Evolutionary conservation across 2,888 invertebrate genomes (phyloP).

Genomic region (Dione juno): DNA sequence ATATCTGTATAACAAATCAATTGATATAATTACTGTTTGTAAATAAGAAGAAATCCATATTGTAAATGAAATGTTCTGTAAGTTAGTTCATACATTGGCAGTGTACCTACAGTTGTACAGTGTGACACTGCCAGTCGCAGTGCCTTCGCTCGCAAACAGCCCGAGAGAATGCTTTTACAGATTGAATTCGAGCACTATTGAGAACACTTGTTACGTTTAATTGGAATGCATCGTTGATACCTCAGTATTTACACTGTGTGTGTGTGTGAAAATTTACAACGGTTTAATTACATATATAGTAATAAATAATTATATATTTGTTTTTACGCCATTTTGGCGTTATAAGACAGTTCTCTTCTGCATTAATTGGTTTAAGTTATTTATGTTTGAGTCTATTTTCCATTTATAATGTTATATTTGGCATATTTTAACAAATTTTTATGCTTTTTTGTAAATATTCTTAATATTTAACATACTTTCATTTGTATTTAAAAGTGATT

Average conservation of each 20-base stretch:
- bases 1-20: no score
- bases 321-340: not conserved
- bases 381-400: no score
- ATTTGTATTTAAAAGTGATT: no score
- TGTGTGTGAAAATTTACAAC: not conserved
- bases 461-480: no score
- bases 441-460: no score
- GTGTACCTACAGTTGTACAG: not conserved
- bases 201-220: conserved; percentile 29
- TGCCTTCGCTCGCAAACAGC: not conserved
- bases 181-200: conserved; percentile 31
- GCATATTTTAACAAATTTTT: no score
- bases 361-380: no score
- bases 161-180: conserved; percentile 25
- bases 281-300: not conserved
- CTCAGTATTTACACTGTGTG: not conserved
- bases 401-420: no score
- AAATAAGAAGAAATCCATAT: not conserved
- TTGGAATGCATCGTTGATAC: conserved; percentile 18
- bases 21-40: no score
- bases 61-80: not conserved
- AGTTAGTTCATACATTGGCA: conserved; percentile 2
- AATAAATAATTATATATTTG: not conserved
- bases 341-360: no score
- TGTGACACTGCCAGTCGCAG: not conserved